Evolutionary conservation across 2,797 vertebrate genomes (phyloP).

Genomic region (Chelonia mydas): DNA sequence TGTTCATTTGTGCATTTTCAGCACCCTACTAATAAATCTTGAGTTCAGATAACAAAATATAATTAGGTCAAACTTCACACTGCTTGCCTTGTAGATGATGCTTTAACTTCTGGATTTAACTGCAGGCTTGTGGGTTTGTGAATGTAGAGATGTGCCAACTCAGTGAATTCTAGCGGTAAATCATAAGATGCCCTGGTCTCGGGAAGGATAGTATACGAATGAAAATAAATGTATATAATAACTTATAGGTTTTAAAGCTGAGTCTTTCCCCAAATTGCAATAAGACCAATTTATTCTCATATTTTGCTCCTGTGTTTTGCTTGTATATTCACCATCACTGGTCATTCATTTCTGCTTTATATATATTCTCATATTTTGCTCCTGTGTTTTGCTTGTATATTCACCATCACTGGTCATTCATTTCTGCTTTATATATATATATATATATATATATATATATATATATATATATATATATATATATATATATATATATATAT

Average conservation of each 20-base stretch:
- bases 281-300: not conserved
- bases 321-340: not conserved
- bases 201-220: not conserved
- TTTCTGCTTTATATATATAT: not conserved
- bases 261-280: not conserved
- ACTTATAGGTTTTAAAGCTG: rapidly evolving
- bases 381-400: not conserved
- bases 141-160: not conserved
- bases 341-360: not conserved
- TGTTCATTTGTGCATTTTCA: not conserved
- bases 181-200: not conserved
- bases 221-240: not conserved
- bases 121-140: not conserved
- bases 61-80: not conserved
- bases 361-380: not conserved
- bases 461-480: too few relatives aligned
- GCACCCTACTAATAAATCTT: not conserved
- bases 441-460: too few relatives aligned
- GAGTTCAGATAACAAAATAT: not conserved
- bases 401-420: not conserved
- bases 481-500: too few relatives aligned
- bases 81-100: not conserved
- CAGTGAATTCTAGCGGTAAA: not conserved
- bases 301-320: not conserved
- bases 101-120: not conserved